These are phyloP conservation scores for Trimorus sp. DNA, from an alignment of 2,888 invertebrate species.

Conservation along the genomic window DNA sequence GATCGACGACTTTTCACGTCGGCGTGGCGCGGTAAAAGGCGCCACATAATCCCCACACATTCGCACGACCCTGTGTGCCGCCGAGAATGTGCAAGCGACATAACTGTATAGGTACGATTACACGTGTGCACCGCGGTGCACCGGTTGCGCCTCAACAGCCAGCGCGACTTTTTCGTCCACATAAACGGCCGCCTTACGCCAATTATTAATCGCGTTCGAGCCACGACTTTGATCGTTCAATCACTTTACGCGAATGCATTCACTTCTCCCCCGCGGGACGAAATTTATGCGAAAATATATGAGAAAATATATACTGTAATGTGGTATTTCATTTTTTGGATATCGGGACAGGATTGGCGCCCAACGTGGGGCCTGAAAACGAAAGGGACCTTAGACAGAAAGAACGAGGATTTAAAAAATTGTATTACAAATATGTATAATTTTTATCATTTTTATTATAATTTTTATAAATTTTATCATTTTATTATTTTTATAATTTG, in stretches of 20 bases:
- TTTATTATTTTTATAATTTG: too few relatives aligned
- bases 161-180: conserved; percentile 34
- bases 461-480: too few relatives aligned
- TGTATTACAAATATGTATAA: too few relatives aligned
- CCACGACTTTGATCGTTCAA: conserved; percentile 18
- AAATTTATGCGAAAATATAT: too few relatives aligned
- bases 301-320: too few relatives aligned
- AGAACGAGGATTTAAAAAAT: too few relatives aligned
- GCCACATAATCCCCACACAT: conserved; percentile 25
- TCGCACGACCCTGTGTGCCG: conserved; percentile 29
- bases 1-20: conserved; percentile 11
- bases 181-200: conserved; percentile 22
- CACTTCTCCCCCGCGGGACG: too few relatives aligned
- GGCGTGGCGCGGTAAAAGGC: conserved; percentile 13
- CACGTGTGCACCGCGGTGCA: conserved; percentile 47
- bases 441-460: too few relatives aligned
- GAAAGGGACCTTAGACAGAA: too few relatives aligned
- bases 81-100: conserved; percentile 59
- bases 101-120: conserved; percentile 66
- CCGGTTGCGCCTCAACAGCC: conserved; percentile 30
- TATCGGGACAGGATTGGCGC: too few relatives aligned
- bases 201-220: conserved; percentile 30
- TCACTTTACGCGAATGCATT: not conserved
- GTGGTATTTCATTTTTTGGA: too few relatives aligned
- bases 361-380: too few relatives aligned